Evolutionary conservation across 2,113 vertebrate genomes (phyloP), one percentile per base, ranked within the genome.

Genomic region (Struthio camelus): DNA sequence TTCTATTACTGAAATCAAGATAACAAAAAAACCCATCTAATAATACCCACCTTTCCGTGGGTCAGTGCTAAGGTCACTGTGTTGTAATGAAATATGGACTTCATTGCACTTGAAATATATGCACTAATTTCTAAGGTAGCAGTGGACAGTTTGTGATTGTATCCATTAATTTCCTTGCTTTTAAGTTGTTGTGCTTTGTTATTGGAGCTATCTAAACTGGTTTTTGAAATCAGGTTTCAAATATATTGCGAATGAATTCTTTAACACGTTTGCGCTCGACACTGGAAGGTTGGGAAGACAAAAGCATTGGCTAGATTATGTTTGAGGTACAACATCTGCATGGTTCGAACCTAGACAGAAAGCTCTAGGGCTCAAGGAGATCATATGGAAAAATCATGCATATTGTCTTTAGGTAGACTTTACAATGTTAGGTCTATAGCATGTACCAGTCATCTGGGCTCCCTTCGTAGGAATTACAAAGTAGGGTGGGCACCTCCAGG

Each of bases 111-210:
- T 97, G 87, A 87, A 56, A 89, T 75, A 75, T 11, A 96, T 40
- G 25, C 66, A 73, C 73, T 91, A 61, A 80, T 93, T 93, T 80
- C 51, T 80, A 73, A 95, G 69, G 51, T 36, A 94, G 51, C 72
- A 83, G 42, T 48, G 79, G 89, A 88, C 87, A 73, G 59, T 75
- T 61, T 69, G 38, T 70, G 42, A 90, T 46, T 76, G 16, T 30
- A 82, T 83, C 75, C 95, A 83, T 88, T 95, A 6, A 95, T 95
- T 95, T 93, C 50, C 38, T 95, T 86, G 82, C 54, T 92, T 90
- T 93, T 88, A 96, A 89, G 24, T 70, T 14, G 75, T 94, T 81
- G 51, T 86, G 59, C 51, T 85, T 94, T 96, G 82, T 91, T 94
- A 80, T 80, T 20, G 85, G 38, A 38, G 71, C 67, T 93, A 85